A percentile compares a stretch with the other conserved stretches of the same genome.
These are phyloP conservation scores for Anoura caudifer DNA, from an alignment of 2,113 vertebrate genomes.

Conservation along the genomic window DNA sequence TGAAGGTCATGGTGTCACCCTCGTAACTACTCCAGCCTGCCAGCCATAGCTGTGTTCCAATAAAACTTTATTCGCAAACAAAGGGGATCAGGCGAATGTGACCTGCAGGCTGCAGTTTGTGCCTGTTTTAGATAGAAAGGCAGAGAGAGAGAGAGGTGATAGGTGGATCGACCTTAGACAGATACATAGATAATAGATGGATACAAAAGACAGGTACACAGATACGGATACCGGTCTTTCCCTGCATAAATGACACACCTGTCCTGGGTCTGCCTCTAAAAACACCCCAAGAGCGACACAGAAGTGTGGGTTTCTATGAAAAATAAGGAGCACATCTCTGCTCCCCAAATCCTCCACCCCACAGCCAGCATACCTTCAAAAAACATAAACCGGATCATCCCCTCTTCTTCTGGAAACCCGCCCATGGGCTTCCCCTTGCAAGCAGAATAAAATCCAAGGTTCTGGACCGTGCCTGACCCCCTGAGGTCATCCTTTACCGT, in stretches of 20 bases:
- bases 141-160: background rate
- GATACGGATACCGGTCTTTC: background rate
- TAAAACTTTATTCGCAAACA: background rate
- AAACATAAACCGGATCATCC: background rate
- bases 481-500: background rate
- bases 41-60: background rate
- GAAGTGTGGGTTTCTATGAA: background rate
- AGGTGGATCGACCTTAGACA: background rate
- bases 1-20: background rate
- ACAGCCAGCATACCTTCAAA: background rate
- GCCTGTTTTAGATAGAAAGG: background rate
- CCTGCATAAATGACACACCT: background rate
- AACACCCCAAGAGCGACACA: background rate
- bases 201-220: background rate
- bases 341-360: background rate
- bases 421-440: background rate
- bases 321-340: background rate
- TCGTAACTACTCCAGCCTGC: background rate
- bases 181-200: background rate
- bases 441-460: background rate
- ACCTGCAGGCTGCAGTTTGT: background rate
- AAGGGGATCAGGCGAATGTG: background rate
- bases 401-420: background rate
- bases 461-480: background rate
- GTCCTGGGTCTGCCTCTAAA: background rate